Evolutionary conservation across 2,888 invertebrate genomes (phyloP).

Genomic region (Thalpophila matura): DNA sequence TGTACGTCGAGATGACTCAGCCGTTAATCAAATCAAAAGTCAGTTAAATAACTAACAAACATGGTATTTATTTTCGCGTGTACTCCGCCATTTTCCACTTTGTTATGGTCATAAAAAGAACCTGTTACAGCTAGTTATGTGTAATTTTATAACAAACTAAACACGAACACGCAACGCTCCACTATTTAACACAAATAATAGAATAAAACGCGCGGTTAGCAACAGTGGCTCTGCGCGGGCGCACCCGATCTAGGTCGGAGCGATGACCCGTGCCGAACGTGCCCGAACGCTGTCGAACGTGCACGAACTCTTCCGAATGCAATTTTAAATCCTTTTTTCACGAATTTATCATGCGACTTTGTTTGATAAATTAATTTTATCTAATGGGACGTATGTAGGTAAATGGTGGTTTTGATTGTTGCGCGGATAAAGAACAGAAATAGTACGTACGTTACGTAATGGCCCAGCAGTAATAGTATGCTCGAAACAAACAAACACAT

Average conservation of each 20-base stretch:
- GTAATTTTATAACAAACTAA: slow-evolving; percentile 68
- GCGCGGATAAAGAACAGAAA: slow-evolving; percentile 37
- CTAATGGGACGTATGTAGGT: slow-evolving; percentile 59
- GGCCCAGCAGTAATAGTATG: slow-evolving; percentile 37
- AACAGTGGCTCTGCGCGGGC: slow-evolving; percentile 63
- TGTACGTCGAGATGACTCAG: slow-evolving; percentile 15
- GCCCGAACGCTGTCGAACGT: slow-evolving; percentile 62
- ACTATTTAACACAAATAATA: slow-evolving; percentile 61
- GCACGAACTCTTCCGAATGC: slow-evolving; percentile 47
- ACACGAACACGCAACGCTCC: slow-evolving; percentile 59
- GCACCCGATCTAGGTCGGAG: slow-evolving; percentile 76
- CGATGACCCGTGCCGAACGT: slow-evolving; percentile 75
- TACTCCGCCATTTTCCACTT: slow-evolving; percentile 57
- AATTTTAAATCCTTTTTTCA: slow-evolving; percentile 46
- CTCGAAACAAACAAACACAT: slow-evolving; percentile 55
- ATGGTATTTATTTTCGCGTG: slow-evolving; percentile 59
- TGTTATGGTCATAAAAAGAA: slow-evolving; percentile 65
- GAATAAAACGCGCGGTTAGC: slow-evolving; percentile 62
- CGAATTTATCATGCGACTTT: slow-evolving; percentile 51
- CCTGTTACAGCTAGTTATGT: slow-evolving; percentile 59
- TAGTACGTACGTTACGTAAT: slow-evolving; percentile 52
- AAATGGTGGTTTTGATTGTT: slow-evolving; percentile 57
- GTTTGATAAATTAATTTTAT: slow-evolving; percentile 61
- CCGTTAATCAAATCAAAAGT: slow-evolving; percentile 43
- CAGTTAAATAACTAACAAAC: slow-evolving; percentile 46